Evolutionary conservation across 2,113 vertebrate species (phyloP).

Genomic region (Microcebus tavaratra): DNA sequence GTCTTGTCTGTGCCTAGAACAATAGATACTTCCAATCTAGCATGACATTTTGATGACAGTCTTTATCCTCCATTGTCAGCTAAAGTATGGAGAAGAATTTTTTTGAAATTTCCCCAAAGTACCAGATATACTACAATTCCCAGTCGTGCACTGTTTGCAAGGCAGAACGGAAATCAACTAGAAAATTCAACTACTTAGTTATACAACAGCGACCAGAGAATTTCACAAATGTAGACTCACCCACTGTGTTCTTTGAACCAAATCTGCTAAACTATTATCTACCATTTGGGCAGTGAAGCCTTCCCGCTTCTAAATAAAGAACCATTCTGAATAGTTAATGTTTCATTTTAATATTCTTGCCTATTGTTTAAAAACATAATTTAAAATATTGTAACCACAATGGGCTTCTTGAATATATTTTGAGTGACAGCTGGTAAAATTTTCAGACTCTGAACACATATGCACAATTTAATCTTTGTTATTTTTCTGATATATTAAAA

Average conservation of each 20-base stretch:
- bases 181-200: conserved; percentile 85
- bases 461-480: not conserved
- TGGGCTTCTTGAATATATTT: conserved; percentile 80
- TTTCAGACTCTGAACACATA: conserved; percentile 50
- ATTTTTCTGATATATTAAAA: not conserved
- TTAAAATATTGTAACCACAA: conserved; percentile 65
- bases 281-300: conserved; percentile 81
- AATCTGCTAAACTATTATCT: conserved; percentile 81
- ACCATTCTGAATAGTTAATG: conserved; percentile 76
- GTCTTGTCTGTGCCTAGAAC: conserved; percentile 80
- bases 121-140: conserved; percentile 83
- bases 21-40: conserved; percentile 80
- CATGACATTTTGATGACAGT: conserved; percentile 86
- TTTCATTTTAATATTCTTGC: conserved; percentile 85
- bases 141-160: conserved; percentile 77
- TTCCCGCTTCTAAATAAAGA: conserved; percentile 82
- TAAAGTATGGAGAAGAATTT: conserved; percentile 84
- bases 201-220: conserved; percentile 84
- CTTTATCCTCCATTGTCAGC: conserved; percentile 86
- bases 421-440: conserved; percentile 73
- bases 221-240: conserved; percentile 71
- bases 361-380: conserved; percentile 82
- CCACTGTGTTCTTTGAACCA: conserved; percentile 83
- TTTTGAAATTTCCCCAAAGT: conserved; percentile 83
- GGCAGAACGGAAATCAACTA: conserved; percentile 77